Conservation (phyloP, 2,113 vertebrate genomes). For the Polypterus bichir region DNA sequence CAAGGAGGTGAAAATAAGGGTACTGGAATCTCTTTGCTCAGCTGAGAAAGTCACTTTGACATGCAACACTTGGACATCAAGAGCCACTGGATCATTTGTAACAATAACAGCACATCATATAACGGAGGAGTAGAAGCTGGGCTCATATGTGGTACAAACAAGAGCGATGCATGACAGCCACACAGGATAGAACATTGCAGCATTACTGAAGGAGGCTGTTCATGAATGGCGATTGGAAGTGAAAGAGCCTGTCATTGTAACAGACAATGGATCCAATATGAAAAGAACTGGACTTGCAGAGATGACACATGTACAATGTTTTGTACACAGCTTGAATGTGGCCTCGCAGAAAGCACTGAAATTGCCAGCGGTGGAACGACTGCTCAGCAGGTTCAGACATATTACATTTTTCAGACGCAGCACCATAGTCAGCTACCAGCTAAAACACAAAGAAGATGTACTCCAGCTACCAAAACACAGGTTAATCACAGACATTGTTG, state of each 20-base stretch:
- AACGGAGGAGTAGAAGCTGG: conserved; percentile 10
- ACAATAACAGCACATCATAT: conserved; percentile 10
- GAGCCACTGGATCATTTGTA: conserved; percentile 7
- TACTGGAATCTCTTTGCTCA: too few species aligned
- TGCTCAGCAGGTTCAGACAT: conserved; percentile 15
- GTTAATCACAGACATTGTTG: conserved; percentile 10
- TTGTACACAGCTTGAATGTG: conserved; percentile 15
- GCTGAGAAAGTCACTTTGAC: conserved; percentile 12
- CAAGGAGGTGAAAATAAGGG: too few species aligned
- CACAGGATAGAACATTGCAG: conserved; percentile 8
- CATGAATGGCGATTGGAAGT: conserved; percentile 6
- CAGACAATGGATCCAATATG: conserved; percentile 15
- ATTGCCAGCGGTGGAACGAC: conserved; percentile 11
- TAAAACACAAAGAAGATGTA: background rate
- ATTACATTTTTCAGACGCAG: conserved; percentile 15
- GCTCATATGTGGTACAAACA: conserved; percentile 7
- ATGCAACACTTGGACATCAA: conserved; percentile 12
- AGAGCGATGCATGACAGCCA: conserved; percentile 12
- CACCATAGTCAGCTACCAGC: conserved; percentile 13
- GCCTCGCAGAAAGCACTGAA: conserved; percentile 14
- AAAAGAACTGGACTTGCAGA: conserved; percentile 5
- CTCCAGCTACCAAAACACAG: conserved; percentile 9
- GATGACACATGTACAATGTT: conserved; percentile 5
- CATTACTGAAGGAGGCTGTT: conserved; percentile 4
- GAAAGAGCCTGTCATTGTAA: conserved; percentile 10